Evolutionary conservation across 2,888 invertebrate species (phyloP).

Genomic region (Epirrhoe alternata): DNA sequence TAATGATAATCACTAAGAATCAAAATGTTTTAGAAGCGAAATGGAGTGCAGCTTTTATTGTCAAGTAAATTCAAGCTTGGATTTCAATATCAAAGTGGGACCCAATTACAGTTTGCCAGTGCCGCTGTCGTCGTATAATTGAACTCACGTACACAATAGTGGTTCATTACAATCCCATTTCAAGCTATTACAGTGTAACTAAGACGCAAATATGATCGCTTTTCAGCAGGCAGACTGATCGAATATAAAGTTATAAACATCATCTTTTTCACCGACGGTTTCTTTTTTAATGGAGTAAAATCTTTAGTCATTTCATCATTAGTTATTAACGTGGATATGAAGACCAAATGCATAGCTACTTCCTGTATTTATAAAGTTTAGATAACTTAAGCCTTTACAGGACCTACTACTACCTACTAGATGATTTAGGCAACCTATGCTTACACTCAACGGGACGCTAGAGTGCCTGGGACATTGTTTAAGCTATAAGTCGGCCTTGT

Average conservation of each 20-base stretch:
- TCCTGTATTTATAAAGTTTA: too few relatives aligned
- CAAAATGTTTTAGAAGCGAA: neutral
- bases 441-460: too few relatives aligned
- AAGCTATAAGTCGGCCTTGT: too few relatives aligned
- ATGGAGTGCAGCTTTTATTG: neutral
- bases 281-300: neutral
- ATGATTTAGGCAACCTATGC: too few relatives aligned
- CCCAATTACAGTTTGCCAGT: conserved; percentile 14
- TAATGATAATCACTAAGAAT: too few relatives aligned
- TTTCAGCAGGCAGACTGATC: neutral
- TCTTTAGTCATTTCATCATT: too few relatives aligned
- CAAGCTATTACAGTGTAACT: conserved; percentile 28
- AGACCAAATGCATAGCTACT: too few relatives aligned
- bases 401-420: too few relatives aligned
- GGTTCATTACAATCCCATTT: conserved; percentile 35
- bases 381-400: too few relatives aligned
- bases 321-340: too few relatives aligned
- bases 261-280: neutral
- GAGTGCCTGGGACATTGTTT: too few relatives aligned
- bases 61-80: conserved; percentile 3
- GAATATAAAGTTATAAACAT: too few relatives aligned
- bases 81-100: conserved; percentile 6
- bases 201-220: conserved; percentile 6
- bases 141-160: conserved; percentile 38
- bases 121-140: conserved; percentile 29